Base-by-base conservation (phyloP, 2,113 vertebrate species). In the Xyrauchen texanus region DNA sequence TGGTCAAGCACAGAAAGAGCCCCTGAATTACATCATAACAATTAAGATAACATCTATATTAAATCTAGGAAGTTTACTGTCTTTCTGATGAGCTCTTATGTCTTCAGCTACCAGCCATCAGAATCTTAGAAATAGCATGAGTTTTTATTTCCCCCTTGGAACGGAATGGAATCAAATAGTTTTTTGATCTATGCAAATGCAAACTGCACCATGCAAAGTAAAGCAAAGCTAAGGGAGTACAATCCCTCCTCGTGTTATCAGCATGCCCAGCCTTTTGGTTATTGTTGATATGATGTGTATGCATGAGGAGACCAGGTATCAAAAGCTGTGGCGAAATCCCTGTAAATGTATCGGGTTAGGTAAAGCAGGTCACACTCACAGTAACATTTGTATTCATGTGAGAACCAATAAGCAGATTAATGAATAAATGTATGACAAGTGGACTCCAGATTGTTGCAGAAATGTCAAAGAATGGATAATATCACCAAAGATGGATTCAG, bases 361-460 rank as follows among this genome's bases (percentile, higher is more conserved):
- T 84, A 86, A 82, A 88, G 88, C 83, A 85, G 90, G 87, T 87
- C 86, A 85, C 72, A 67, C 87, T 87, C 86, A 85, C 72, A 67
- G 79, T 85, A 82, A 83, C 87, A 90, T 90, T 86, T 83, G 85
- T 91, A 91, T 91, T 91, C 88, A 91, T 90, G 88, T 91, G 90
- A 78, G 68, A 82, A 77, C 85, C 87, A 90, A 89, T 83, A 82
- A 88, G 88, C 87, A 83, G 85, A 88, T 77, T 85, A 88, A 90
- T 91, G 89, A 89, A 90, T 91, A 89, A 88, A 90, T 90, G 88
- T 87, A 91, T 91, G 89, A 90, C 86, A 91, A 83, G 83, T 88
- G 87, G 85, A 85, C 10, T 44, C 83, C 84, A 78, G 86, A 89
- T 88, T 89, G 87, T 85, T 82, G 86, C 65, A 78, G 87, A 91